Base-by-base conservation (phyloP, 2,797 vertebrate species). In the Molossus molossus region DNA sequence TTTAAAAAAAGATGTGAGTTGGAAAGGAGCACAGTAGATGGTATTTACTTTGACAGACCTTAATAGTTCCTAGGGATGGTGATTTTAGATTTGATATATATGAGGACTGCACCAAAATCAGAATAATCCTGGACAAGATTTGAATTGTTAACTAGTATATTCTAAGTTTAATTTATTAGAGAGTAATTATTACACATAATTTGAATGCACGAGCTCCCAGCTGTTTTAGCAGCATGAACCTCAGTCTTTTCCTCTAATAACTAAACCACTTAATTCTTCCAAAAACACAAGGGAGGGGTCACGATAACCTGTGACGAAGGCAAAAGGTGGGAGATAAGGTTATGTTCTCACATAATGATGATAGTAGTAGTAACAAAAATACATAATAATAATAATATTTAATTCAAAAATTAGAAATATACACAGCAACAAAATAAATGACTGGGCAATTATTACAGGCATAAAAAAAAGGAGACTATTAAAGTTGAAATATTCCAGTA, bases 101-200 rank as follows among this genome's bases (percentile, higher is more conserved):
- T 55, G 64, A 29, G 33, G 3, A 64, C 55, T 65, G 7, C 9
- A 58, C 15, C 37, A 86, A 53, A 80, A 80, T 29, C 27, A 80
- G 81, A 62, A 86, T 64, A 79, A 70, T 33, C 40, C 12, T 85
- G 14, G 25, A 84, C 29, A 60, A 60, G 21, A 67, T 64, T 13
- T 29, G 5, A 37, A 50, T 50, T 94, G 9, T 48, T 57, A 83
- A 50, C 9, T 21, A 69, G 45, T 33, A 64, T 60, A 70, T 55
- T 21, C 5, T 55, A 79, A 11, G 72, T 45, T 70, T 85, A 50
- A 55, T 70, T 11, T 11, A 72, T 48, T 72, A 86, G 6, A 33
- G 15, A 94, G 12, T 81, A 86, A 91, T 57, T 73, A 21, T 33
- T 86, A 21, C 50, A 91, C 37, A 86, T 45, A 57, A 55, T 91